These are phyloP conservation scores for Catonia carolina DNA, from an alignment of 2,888 invertebrate genomes.

Conservation along the genomic window DNA sequence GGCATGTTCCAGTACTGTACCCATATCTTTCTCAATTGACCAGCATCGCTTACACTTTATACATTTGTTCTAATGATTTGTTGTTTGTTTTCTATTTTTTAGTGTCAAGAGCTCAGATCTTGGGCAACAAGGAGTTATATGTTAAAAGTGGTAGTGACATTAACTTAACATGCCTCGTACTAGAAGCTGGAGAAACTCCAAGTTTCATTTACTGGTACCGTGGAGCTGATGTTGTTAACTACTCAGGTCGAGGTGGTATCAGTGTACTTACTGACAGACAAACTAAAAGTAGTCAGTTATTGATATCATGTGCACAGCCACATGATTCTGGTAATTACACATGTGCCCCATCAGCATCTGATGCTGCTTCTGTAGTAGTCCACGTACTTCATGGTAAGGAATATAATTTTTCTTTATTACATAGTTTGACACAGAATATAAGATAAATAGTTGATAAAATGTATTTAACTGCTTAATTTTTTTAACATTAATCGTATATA, in stretches of 20 bases:
- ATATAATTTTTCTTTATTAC: constrained; percentile 9
- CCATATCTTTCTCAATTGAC: no score
- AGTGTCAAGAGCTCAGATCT: constrained; percentile 85
- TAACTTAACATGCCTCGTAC: constrained; percentile 81
- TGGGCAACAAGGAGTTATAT: constrained; percentile 76
- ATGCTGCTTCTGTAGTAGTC: background rate
- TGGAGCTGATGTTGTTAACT: background rate
- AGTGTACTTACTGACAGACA: background rate
- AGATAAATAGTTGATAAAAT: background rate
- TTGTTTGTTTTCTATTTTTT: no score
- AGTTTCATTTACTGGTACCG: constrained; percentile 3
- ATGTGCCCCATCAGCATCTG: background rate
- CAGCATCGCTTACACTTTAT: no score
- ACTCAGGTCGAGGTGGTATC: background rate
- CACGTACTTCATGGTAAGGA: background rate
- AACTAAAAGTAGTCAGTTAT: background rate
- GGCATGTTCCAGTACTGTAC: no score
- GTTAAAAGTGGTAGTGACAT: constrained; percentile 87
- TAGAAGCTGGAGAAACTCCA: constrained; percentile 44
- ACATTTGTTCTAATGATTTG: no score
- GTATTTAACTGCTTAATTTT: no score
- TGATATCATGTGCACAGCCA: background rate
- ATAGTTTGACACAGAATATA: no score
- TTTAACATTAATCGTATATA: no score
- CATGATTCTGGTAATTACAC: background rate